Evolutionary conservation across 1,140 invertebrate genomes (phyloP).

Genomic region (Himalopsyche phryganea): DNA sequence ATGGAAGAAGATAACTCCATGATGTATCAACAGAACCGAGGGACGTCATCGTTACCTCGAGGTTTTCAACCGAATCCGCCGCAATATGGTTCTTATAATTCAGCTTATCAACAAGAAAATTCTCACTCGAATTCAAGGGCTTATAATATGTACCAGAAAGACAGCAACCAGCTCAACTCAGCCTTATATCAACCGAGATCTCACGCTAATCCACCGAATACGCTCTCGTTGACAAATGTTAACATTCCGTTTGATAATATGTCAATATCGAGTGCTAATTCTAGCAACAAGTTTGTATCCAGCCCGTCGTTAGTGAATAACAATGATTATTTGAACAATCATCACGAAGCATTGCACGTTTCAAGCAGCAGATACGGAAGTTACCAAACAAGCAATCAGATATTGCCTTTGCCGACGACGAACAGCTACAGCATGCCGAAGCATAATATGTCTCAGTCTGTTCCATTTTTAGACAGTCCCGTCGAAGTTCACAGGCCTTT

Average conservation of each 20-base stretch:
- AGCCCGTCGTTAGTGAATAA: slow-evolving; percentile 29
- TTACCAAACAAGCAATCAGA: slow-evolving; percentile 15
- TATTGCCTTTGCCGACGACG: slow-evolving; percentile 12
- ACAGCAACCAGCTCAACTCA: slow-evolving; percentile 2
- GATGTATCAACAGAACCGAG: slow-evolving; percentile 40
- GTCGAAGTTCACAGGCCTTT: slow-evolving; percentile 14
- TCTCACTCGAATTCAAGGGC: slow-evolving; percentile 8
- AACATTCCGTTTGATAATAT: slow-evolving; percentile 33
- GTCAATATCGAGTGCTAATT: slow-evolving; percentile 19
- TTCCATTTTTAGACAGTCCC: slow-evolving; percentile 22
- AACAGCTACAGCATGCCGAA: slow-evolving; percentile 22
- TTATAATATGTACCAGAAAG: slow-evolving; percentile 16
- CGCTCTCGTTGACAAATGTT: slow-evolving; percentile 31
- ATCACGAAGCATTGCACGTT: slow-evolving; percentile 14
- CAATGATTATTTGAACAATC: slow-evolving; percentile 25
- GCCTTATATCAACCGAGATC: slow-evolving; percentile 4
- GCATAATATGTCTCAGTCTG: slow-evolving; percentile 18
- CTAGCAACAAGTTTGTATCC: slow-evolving; percentile 27
- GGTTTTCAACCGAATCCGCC: slow-evolving; percentile 36
- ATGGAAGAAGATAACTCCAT: slow-evolving; percentile 53
- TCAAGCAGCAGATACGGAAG: slow-evolving; percentile 18
- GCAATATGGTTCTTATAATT: slow-evolving; percentile 37
- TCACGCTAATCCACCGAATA: slow-evolving; percentile 28
- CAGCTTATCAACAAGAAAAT: slow-evolving; percentile 32
- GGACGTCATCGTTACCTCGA: slow-evolving; percentile 44